A percentile compares a stretch with the other conserved stretches of the same genome.
These are phyloP conservation scores for Galerucella pusilla DNA, from an alignment of 2,888 invertebrate species.

Conservation along the genomic window DNA sequence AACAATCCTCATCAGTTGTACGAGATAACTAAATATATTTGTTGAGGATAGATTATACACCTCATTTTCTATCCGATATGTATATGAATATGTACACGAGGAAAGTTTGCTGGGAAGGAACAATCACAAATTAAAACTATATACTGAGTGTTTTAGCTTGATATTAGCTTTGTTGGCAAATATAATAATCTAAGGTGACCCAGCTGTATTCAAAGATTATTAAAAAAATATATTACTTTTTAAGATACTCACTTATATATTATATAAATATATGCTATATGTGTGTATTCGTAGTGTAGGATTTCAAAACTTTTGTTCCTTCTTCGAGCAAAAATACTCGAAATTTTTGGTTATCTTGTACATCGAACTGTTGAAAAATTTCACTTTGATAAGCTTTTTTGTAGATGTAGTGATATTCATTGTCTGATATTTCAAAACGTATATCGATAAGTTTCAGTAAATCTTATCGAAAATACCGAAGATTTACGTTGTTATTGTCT, in stretches of 20 bases:
- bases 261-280: slow-evolving; percentile 30
- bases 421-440: slow-evolving; percentile 6
- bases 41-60: slow-evolving; percentile 21
- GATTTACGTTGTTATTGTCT: not conserved
- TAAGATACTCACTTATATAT: slow-evolving; percentile 35
- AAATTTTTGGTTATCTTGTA: not conserved
- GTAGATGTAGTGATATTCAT: slow-evolving; percentile 19
- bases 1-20: slow-evolving; percentile 4
- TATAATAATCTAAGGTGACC: slow-evolving; percentile 34
- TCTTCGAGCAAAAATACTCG: slow-evolving; percentile 14
- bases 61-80: slow-evolving; percentile 26
- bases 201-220: slow-evolving; percentile 22
- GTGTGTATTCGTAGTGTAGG: slow-evolving; percentile 30
- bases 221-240: slow-evolving; percentile 27
- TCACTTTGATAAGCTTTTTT: not conserved
- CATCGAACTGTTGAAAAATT: not conserved
- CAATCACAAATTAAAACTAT: slow-evolving; percentile 24
- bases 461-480: slow-evolving; percentile 1
- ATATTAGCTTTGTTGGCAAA: slow-evolving; percentile 36
- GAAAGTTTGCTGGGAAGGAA: slow-evolving; percentile 15
- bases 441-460: not conserved
- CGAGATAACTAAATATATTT: slow-evolving; percentile 1
- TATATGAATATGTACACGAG: not conserved
- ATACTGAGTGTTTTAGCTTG: slow-evolving; percentile 36
- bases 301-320: slow-evolving; percentile 22